A percentile compares a stretch with the other conserved stretches of the same genome.
Conservation (phyloP, 2,888 invertebrate genomes). For the Metallyticus violacea region DNA sequence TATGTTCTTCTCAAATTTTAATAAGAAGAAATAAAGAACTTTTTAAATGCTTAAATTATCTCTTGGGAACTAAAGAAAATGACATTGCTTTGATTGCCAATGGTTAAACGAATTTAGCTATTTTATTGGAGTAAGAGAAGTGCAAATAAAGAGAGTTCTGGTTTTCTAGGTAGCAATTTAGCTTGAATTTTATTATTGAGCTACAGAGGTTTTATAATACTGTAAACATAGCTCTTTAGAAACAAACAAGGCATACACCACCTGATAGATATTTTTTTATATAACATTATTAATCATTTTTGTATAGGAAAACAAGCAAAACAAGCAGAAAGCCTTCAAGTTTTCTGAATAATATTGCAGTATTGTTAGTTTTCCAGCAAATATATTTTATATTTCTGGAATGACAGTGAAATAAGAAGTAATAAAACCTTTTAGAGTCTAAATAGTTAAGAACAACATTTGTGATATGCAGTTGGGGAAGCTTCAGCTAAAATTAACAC, state of each 20-base stretch:
- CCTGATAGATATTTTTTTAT: neutral
- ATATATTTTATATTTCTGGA: neutral
- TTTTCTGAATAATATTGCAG: neutral
- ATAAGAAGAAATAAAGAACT: neutral
- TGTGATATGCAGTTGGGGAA: neutral
- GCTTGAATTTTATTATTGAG: neutral
- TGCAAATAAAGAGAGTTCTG: neutral
- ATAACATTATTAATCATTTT: neutral
- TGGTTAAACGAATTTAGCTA: neutral
- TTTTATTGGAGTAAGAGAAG: neutral
- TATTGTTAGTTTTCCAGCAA: neutral
- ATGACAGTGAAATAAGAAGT: neutral
- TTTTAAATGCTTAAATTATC: neutral
- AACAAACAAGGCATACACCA: neutral
- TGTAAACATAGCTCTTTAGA: neutral
- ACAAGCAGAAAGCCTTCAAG: neutral
- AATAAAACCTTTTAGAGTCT: neutral
- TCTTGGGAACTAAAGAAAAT: no score
- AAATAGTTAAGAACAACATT: neutral
- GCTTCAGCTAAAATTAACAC: neutral
- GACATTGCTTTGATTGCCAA: no score
- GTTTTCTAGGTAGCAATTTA: neutral
- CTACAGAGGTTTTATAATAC: constrained; percentile 26
- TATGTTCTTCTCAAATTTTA: neutral
- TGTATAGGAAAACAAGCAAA: neutral